phyloP scores from a whole-genome alignment of 2,797 vertebrate genomes.

The Rhynchonycteris naso region DNA sequence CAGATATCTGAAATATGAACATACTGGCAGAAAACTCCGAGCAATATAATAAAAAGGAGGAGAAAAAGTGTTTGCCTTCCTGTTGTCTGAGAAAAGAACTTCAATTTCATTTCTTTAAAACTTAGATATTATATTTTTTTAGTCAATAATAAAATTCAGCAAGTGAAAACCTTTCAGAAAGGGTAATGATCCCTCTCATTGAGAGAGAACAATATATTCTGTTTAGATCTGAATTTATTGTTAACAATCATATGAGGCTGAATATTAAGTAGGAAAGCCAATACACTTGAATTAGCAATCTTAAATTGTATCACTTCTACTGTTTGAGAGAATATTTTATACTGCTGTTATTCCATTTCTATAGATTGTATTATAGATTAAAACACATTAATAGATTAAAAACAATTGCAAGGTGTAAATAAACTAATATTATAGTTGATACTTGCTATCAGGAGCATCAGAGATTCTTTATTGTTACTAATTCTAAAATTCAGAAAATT shows the following conservation, averaged over 20 bases:
- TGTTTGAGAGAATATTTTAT: neutral
- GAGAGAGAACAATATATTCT: neutral
- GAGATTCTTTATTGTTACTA: constrained; percentile 10
- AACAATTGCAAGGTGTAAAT: neutral
- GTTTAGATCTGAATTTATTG: neutral
- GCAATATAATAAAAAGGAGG: neutral
- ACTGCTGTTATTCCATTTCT: neutral
- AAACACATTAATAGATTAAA: neutral
- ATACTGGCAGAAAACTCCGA: constrained; percentile 51
- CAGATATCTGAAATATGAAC: constrained; percentile 82
- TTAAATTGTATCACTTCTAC: neutral
- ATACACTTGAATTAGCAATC: neutral
- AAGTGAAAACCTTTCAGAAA: neutral
- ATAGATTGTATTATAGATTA: neutral
- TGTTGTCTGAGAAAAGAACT: neutral
- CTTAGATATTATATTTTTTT: neutral
- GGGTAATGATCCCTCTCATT: neutral
- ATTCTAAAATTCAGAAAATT: constrained; percentile 31
- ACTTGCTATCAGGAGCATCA: neutral
- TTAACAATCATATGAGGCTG: neutral
- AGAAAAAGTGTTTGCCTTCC: neutral
- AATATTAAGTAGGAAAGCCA: neutral
- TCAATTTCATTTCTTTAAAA: neutral
- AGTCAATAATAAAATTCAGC: neutral
- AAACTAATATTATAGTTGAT: neutral